These are phyloP conservation scores for Chloropsis hardwickii DNA, from an alignment of 2,113 vertebrate genomes.

Conservation along the genomic window DNA sequence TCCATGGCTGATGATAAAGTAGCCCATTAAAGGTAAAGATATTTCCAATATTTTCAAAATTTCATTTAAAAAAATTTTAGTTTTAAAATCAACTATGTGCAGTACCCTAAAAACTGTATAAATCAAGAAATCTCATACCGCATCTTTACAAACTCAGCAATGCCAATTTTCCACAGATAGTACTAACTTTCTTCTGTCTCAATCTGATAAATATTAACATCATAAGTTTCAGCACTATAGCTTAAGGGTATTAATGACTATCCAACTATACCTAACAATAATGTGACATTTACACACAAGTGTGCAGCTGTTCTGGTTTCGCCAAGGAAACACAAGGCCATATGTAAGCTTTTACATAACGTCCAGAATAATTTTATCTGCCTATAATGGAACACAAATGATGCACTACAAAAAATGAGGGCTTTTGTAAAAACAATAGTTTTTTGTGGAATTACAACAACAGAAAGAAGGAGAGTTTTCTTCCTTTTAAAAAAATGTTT, in stretches of 20 bases:
- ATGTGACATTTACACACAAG: not conserved
- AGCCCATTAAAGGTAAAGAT: not conserved
- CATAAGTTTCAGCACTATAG: not conserved
- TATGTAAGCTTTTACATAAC: not conserved
- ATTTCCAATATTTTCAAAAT: not conserved
- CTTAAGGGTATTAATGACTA: not conserved
- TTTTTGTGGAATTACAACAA: not conserved
- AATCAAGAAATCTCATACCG: not conserved
- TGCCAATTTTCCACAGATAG: not conserved
- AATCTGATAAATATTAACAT: not conserved
- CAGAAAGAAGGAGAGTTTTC: not conserved
- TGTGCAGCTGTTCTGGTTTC: not conserved
- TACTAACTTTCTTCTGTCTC: not conserved
- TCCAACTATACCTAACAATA: not conserved
- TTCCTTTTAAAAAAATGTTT: not conserved
- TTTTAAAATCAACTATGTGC: not conserved
- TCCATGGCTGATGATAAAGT: not conserved
- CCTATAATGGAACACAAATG: not conserved
- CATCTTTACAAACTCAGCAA: not conserved
- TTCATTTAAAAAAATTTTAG: fast-evolving
- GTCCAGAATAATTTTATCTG: not conserved
- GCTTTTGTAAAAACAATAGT: not conserved
- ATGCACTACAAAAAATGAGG: not conserved
- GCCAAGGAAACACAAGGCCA: not conserved
- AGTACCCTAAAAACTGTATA: not conserved